These are phyloP conservation scores for Odobenus rosmarus DNA, from an alignment of 2,113 vertebrate genomes.

Conservation along the genomic window DNA sequence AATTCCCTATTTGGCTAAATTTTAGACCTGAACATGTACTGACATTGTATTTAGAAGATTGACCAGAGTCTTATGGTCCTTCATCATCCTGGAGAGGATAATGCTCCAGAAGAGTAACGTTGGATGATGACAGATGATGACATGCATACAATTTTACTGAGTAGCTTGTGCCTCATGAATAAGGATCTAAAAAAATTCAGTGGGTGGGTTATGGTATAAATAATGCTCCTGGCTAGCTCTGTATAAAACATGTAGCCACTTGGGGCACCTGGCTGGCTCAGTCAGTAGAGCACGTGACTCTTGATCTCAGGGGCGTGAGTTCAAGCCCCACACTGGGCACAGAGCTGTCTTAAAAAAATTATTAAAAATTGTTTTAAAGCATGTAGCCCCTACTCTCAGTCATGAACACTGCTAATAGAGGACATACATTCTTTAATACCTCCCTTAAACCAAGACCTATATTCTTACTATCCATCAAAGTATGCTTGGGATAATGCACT, in stretches of 20 bases:
- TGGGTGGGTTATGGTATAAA: background rate
- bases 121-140: conserved; percentile 28
- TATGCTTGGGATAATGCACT: conserved; percentile 18
- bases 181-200: background rate
- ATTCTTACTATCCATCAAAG: background rate
- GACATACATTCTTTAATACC: background rate
- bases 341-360: background rate
- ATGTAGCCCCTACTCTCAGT: background rate
- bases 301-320: background rate
- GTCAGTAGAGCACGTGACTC: background rate
- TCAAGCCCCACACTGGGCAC: background rate
- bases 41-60: conserved; percentile 7
- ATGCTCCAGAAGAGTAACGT: background rate
- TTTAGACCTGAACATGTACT: background rate
- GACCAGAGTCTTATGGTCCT: background rate
- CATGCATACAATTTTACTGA: conserved; percentile 20
- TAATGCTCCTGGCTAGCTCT: background rate
- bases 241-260: background rate
- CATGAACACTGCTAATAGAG: background rate
- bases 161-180: conserved; percentile 15
- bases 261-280: background rate
- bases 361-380: background rate
- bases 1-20: background rate
- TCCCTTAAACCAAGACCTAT: background rate
- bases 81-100: conserved; percentile 5